Base-by-base conservation (phyloP, 2,888 invertebrate genomes). In the Minunthozetes semirufus region DNA sequence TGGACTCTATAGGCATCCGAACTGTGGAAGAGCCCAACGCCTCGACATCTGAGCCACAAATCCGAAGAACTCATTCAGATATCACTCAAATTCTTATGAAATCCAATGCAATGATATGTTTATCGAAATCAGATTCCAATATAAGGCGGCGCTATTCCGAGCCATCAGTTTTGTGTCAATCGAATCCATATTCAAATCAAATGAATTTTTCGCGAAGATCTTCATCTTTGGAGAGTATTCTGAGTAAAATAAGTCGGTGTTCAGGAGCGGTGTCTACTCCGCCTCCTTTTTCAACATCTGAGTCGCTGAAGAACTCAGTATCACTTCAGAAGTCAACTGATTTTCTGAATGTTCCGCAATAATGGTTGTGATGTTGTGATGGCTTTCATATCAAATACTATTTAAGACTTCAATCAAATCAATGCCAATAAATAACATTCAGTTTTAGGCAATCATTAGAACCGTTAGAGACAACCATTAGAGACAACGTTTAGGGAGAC, bases 1-100 rank as follows among this genome's bases (percentile, higher is more conserved):
- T 87, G 76, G 83, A 84, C 76, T 80, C 82, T 11, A 81, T 84
- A 29, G 84, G 84, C 15, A 80, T 84, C 2, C 76, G 80, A 42
- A 82, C 82, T 0, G 78, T 79, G 33, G 80, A 81, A 75, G 77
- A 79, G 59, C 56, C 74, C 11, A 56, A 72, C 11, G 76, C 22
- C n/a, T 15, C 68, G n/a, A 29, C 66, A 42, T 17, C n/a, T 13
- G 74, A 74, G 19, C 38, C 3, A n/a, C 75, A 59, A 53, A 72
- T 76, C 53, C 56, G 75, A 68, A 83, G 82, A 77, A 82, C 83
- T 0, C 80, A 77, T 15, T 83, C 83, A 13, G 82, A 80, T 73
- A 77, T 81, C 74, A 80, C 80, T 74, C 77, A 33, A 72, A 59
- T 75, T 1, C 59, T 48, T 29, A 63, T 70, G n/a, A 46, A 46